Conservation (phyloP, 2,888 invertebrate genomes). For the Drosophila subquinaria region DNA sequence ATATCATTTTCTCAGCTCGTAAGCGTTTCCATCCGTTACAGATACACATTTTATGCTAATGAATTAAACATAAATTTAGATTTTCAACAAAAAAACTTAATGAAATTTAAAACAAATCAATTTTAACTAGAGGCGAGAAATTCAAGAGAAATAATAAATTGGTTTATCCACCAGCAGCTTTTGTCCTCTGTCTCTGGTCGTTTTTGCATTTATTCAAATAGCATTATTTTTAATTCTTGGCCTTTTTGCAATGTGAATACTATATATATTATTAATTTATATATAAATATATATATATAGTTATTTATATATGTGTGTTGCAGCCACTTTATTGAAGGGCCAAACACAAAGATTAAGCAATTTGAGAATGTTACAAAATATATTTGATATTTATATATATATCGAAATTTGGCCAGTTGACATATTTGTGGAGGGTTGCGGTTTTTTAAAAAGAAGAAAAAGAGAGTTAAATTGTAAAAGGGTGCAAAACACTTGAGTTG, state of each 20-base stretch:
- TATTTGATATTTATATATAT: slow-evolving; percentile 40
- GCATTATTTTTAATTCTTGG: slow-evolving; percentile 38
- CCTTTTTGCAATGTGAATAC: slow-evolving; percentile 31
- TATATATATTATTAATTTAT: slow-evolving; percentile 20
- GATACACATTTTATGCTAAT: slow-evolving; percentile 46
- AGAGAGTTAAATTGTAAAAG: slow-evolving; percentile 8
- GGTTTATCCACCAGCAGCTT: slow-evolving; percentile 15
- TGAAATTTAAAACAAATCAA: slow-evolving; percentile 31
- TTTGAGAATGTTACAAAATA: slow-evolving; percentile 42
- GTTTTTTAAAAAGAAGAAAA: slow-evolving; percentile 9
- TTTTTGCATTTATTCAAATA: slow-evolving; percentile 63
- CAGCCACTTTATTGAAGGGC: slow-evolving; percentile 9
- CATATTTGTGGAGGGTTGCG: slow-evolving; percentile 2
- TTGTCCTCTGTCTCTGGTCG: slow-evolving; percentile 19
- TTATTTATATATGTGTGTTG: slow-evolving; percentile 3
- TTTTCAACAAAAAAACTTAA: slow-evolving; percentile 66
- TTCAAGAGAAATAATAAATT: slow-evolving; percentile 23
- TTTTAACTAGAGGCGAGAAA: slow-evolving; percentile 47
- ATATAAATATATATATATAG: slow-evolving; percentile 18
- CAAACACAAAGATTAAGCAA: slow-evolving; percentile 29
- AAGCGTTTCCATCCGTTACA: slow-evolving; percentile 59
- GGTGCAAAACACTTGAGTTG: slow-evolving; percentile 17
- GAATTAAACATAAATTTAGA: slow-evolving; percentile 35
- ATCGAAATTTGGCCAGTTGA: slow-evolving; percentile 52
- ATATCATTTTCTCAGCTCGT: slow-evolving; percentile 28